phyloP scores from a whole-genome alignment of 2,888 invertebrate genomes.

The Aelia acuminata region DNA sequence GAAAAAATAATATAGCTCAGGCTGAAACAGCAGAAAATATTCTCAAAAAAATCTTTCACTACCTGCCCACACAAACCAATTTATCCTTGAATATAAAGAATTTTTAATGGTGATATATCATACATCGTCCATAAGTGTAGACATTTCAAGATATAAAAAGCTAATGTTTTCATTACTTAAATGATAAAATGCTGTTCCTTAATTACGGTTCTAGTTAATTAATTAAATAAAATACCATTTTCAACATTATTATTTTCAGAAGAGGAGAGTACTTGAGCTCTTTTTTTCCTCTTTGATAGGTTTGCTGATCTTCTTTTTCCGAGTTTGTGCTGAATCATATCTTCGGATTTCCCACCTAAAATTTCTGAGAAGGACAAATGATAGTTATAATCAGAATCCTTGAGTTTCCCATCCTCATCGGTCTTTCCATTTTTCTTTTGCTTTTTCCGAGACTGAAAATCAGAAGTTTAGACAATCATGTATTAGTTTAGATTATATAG shows the following conservation, averaged over 20 bases:
- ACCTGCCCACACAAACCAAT: no score
- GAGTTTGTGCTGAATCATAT: slow-evolving; percentile 41
- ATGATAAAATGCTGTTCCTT: neutral
- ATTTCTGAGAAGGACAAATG: slow-evolving; percentile 55
- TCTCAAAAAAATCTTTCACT: no score
- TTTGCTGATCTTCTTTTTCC: slow-evolving; percentile 24
- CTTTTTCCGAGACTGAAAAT: slow-evolving; percentile 25
- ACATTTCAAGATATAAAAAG: no score
- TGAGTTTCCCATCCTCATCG: neutral
- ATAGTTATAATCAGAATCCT: slow-evolving; percentile 28
- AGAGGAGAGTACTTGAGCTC: neutral
- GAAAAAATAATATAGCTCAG: no score
- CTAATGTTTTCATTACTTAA: no score
- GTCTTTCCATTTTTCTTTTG: neutral
- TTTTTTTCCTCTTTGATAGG: neutral
- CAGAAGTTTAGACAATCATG: neutral
- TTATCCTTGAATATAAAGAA: no score
- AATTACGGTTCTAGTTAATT: neutral
- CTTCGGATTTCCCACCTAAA: slow-evolving; percentile 49
- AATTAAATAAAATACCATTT: neutral
- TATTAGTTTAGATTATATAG: no score
- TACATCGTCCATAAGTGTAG: no score
- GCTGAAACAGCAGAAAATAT: no score
- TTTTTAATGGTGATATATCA: no score
- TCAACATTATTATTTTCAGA: slow-evolving; percentile 27